Conservation (phyloP, 2,797 vertebrate genomes). For the Rachycentron canadum region DNA sequence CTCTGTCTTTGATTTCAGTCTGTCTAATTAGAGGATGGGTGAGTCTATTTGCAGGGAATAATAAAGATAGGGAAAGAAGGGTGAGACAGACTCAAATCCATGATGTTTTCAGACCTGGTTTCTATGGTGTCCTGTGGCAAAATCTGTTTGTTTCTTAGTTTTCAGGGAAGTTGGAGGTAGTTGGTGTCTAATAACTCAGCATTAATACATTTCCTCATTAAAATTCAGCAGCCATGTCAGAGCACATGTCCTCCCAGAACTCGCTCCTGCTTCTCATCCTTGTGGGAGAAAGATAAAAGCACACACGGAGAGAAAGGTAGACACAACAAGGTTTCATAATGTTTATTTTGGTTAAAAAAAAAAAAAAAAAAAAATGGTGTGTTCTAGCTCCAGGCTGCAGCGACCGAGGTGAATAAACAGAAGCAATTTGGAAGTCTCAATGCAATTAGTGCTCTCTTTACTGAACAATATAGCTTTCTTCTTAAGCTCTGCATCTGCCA, state of each 20-base stretch:
- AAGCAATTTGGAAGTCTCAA: slow-evolving; percentile 52
- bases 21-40: slow-evolving; percentile 10
- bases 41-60: slow-evolving; percentile 5
- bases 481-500: slow-evolving; percentile 59
- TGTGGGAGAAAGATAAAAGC: slow-evolving; percentile 67
- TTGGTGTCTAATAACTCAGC: slow-evolving; percentile 38
- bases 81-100: slow-evolving; percentile 13
- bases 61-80: slow-evolving; percentile 13
- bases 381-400: slow-evolving; percentile 44
- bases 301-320: slow-evolving; percentile 23
- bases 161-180: slow-evolving; percentile 13
- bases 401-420: slow-evolving; percentile 51
- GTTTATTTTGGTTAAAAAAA: slow-evolving; percentile 50
- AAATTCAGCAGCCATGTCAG: slow-evolving; percentile 56
- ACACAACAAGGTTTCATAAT: slow-evolving; percentile 53
- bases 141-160: slow-evolving; percentile 10
- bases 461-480: slow-evolving; percentile 49
- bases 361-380: slow-evolving; percentile 10
- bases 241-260: slow-evolving; percentile 56
- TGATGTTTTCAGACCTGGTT: slow-evolving; percentile 35
- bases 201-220: slow-evolving; percentile 63
- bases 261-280: slow-evolving; percentile 44
- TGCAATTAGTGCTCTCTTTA: slow-evolving; percentile 62
- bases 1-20: slow-evolving; percentile 15
- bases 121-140: slow-evolving; percentile 20